Base-by-base conservation (phyloP, 2,888 invertebrate genomes). In the Hetaerina titia region DNA sequence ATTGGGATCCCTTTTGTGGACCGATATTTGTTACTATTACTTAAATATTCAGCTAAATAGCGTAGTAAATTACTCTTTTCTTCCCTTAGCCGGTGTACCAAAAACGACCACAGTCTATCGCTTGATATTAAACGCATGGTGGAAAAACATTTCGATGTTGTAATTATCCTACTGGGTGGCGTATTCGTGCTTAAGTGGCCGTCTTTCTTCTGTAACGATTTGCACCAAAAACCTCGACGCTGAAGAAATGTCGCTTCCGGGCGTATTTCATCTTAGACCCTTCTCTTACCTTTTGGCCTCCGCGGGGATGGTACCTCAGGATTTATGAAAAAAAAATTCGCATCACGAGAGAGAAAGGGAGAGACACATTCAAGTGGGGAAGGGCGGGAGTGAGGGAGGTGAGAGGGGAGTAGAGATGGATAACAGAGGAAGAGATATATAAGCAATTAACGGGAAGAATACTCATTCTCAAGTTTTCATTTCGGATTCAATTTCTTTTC, bases 371-470 rank as follows among this genome's bases (percentile, higher is more conserved):
- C 69, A 69, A 81, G 81, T 25, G 25, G 81, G 31, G 81, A 11
- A 81, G 81, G 19, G 5, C 4, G 25, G 81, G 25, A 81, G 81
- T 9, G 11, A 31, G 69, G 19, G 92, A 74, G 45, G 17, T n/a
- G 88, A 88, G 57, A 17, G 88, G 57, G 15, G 31, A 31, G 31
- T 45, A 90, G 31, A 64, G 64, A 92, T 64, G 92, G 92, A 56
- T 92, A 92, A 69, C 92, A 45, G 92, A 22, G 74, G 92, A 69
- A 90, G 69, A 69, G 92, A 92, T 92, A 74, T 92, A 92, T 92
- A 92, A 92, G 92, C 92, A 92, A 92, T 92, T 92, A 92, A 92
- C 92, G 92, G 92, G 69, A 69, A 92, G 92, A 92, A 92, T 92
- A 69, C 92, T 92, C 92, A 2, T 69, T 45, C 92, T 81, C 92